Conservation (phyloP, 2,797 vertebrate genomes). For the Falco rusticolus region DNA sequence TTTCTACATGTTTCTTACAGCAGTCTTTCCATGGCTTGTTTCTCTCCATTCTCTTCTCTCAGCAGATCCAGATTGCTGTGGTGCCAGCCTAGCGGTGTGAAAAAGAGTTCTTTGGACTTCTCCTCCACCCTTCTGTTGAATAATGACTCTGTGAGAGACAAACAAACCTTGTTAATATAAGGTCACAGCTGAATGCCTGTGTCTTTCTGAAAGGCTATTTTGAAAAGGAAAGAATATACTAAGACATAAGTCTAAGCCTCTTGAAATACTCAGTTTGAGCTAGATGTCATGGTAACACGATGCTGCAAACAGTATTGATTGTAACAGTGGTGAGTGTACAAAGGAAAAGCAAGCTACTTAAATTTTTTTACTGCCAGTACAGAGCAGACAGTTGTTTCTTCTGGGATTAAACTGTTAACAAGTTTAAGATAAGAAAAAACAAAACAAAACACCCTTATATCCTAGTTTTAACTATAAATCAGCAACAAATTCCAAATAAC, state of each 20-base stretch:
- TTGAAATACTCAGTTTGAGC: background rate
- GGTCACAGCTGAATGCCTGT: background rate
- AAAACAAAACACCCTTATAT: background rate
- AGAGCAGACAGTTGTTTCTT: background rate
- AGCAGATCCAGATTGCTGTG: constrained; percentile 96
- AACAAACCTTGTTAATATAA: background rate
- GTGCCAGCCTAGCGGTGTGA: constrained; percentile 97
- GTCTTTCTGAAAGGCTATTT: background rate
- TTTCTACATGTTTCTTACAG: constrained; percentile 83
- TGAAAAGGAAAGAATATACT: background rate
- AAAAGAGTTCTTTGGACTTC: constrained; percentile 95
- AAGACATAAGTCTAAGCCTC: background rate
- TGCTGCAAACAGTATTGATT: background rate
- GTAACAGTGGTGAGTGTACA: background rate
- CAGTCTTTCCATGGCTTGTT: constrained; percentile 97
- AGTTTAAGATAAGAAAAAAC: background rate
- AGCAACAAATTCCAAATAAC: background rate
- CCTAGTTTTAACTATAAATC: background rate
- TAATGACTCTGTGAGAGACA: constrained; percentile 86
- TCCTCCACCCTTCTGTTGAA: constrained; percentile 98
- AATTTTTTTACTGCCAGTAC: background rate
- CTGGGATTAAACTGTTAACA: background rate
- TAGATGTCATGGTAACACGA: background rate
- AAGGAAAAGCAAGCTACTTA: background rate
- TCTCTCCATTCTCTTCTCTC: constrained; percentile 97